Evolutionary conservation across 2,797 vertebrate species (phyloP).

Genomic region (Sphenodon punctatus): DNA sequence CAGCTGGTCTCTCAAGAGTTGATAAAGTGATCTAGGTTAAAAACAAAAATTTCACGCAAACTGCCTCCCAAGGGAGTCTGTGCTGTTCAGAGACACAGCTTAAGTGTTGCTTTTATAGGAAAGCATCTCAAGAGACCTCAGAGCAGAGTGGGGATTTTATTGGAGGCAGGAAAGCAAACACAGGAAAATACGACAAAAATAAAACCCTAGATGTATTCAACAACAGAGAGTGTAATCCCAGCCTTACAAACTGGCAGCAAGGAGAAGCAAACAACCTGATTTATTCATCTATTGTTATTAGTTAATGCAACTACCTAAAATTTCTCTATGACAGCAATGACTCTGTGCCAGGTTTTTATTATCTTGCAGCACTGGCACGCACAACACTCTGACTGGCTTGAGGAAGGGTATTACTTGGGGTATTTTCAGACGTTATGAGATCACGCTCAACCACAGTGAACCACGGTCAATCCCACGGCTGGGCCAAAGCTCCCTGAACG

Average conservation of each 20-base stretch:
- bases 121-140: background rate
- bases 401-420: too few relatives aligned
- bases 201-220: conserved; percentile 24
- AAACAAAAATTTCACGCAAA: conserved; percentile 43
- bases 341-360: conserved; percentile 62
- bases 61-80: conserved; percentile 6
- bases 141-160: conserved; percentile 4
- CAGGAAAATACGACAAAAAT: conserved; percentile 40
- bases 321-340: conserved; percentile 50
- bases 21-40: conserved; percentile 31
- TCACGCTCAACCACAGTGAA: too few relatives aligned
- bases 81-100: conserved; percentile 1
- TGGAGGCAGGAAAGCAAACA: conserved; percentile 15
- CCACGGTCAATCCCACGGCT: too few relatives aligned
- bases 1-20: conserved; percentile 45
- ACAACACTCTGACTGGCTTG: too few relatives aligned
- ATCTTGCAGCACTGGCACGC: conserved; percentile 43
- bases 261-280: conserved; percentile 32
- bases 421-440: too few relatives aligned
- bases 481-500: too few relatives aligned
- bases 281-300: conserved; percentile 57
- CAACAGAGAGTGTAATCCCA: conserved; percentile 42
- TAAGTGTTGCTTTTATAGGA: conserved; percentile 3
- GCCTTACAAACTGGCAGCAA: conserved; percentile 26
- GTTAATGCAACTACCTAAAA: conserved; percentile 61